Evolutionary conservation across 2,888 invertebrate genomes (phyloP), one percentile per base, ranked within the genome.

Genomic region (Malthinus flaveolus): DNA sequence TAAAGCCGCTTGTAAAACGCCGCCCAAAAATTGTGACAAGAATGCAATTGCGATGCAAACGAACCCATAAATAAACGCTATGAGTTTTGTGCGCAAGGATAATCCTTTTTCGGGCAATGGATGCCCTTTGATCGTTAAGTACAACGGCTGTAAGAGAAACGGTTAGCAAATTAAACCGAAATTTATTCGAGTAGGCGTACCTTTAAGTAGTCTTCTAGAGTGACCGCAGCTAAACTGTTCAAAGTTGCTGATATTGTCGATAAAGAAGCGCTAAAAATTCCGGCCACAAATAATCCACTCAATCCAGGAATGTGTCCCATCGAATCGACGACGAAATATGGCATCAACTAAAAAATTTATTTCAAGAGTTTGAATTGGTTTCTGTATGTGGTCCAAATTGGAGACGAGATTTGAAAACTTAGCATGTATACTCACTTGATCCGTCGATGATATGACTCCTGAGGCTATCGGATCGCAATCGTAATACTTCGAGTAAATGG

Each of bases 191-290:
- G n/a, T n/a, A n/a, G n/a, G n/a, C 48, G 49, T 61, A 80, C 80
- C 71, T 86, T 87, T 2, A 95, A 79, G 66, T 95, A 93, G 78
- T 97, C 97, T 71, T 93, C 90, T 42, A 95, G 80, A 0, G 94
- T 91, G 9, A 96, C 93, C 0, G 96, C 95, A 0, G 96, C 89
- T 45, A 97, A 81, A 1, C 95, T 93, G 72, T 95, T 96, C 58
- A 96, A 85, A 1, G 94, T 88, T 0, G 96, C 94, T 0, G 95
- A 96, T 58, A 97, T 89, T 0, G 95, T 95, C 42, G 95, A 95
- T 7, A 96, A 81, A 0, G 95, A 91, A 0, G 93, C 96, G 68
- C 93, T 93, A 74, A 96, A 95, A 59, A 97, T 90, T 2, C 95
- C 90, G 3, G 95, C 92, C 0, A 95, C 89, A 73, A 96, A 95